phyloP scores from a whole-genome alignment of 1,140 invertebrate species.

The Euura saliciscinereae region DNA sequence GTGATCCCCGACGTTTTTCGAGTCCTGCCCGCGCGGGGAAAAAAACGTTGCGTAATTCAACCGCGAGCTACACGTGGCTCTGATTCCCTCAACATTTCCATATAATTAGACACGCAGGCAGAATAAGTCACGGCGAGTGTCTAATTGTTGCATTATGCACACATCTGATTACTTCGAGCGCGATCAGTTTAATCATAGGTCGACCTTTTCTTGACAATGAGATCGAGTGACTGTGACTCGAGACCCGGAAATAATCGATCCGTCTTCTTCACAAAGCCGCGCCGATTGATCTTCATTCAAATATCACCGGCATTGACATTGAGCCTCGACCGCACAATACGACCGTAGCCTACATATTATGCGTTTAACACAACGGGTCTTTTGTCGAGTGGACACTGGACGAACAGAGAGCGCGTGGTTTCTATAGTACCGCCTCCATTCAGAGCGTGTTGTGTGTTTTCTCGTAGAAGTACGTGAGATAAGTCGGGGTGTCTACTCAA shows the following conservation, averaged over 20 bases:
- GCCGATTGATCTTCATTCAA: too few relatives aligned
- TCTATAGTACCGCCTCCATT: too few relatives aligned
- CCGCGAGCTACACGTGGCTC: not conserved
- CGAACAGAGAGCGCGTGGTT: too few relatives aligned
- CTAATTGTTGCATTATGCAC: not conserved
- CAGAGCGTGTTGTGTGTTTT: too few relatives aligned
- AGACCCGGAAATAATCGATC: not conserved
- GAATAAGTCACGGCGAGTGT: not conserved
- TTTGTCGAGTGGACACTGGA: not conserved
- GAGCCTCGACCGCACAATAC: too few relatives aligned
- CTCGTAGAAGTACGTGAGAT: too few relatives aligned
- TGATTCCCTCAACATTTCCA: not conserved
- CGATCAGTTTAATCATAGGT: too few relatives aligned
- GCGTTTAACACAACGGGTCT: not conserved
- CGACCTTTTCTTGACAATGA: not conserved
- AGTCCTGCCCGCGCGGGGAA: not conserved
- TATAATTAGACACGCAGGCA: not conserved
- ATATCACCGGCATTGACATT: too few relatives aligned
- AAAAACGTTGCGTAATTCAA: not conserved
- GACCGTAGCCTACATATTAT: not conserved
- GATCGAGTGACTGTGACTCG: not conserved
- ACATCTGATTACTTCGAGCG: not conserved
- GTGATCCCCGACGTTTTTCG: not conserved
- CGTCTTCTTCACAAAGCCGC: too few relatives aligned
- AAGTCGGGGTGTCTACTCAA: too few relatives aligned